Conservation (phyloP, 2,797 vertebrate species). For the Carcharodon carcharias region DNA sequence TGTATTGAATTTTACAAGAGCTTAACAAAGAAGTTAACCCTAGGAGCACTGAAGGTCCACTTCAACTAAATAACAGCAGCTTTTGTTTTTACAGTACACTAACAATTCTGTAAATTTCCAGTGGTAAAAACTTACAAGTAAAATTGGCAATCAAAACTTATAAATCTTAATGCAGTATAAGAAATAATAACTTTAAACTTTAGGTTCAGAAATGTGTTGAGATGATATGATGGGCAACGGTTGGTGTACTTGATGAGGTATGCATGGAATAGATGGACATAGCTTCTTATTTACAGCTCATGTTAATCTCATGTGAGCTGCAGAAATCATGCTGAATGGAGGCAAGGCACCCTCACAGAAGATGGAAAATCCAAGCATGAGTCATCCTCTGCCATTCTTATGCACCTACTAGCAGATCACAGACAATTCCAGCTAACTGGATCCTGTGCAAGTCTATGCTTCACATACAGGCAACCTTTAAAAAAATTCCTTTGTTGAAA, state of each 20-base stretch:
- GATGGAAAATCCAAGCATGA: background rate
- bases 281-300: background rate
- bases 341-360: background rate
- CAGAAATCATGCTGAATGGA: background rate
- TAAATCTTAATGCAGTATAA: background rate
- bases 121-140: background rate
- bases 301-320: background rate
- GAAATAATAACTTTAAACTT: background rate
- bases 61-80: background rate
- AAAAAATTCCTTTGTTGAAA: background rate
- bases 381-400: background rate
- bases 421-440: background rate
- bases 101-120: background rate
- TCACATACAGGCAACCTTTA: background rate
- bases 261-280: background rate
- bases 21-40: background rate
- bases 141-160: background rate
- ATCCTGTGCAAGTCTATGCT: background rate
- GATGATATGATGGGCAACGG: background rate
- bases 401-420: background rate
- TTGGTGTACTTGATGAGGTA: background rate
- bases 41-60: background rate
- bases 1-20: background rate
- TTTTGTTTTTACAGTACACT: background rate
- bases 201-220: background rate